Percentiles rank a stretch among this genome's conserved stretches.
Evolutionary conservation across 2,888 invertebrate genomes (phyloP).

Genomic region (Pyrrhia umbra): DNA sequence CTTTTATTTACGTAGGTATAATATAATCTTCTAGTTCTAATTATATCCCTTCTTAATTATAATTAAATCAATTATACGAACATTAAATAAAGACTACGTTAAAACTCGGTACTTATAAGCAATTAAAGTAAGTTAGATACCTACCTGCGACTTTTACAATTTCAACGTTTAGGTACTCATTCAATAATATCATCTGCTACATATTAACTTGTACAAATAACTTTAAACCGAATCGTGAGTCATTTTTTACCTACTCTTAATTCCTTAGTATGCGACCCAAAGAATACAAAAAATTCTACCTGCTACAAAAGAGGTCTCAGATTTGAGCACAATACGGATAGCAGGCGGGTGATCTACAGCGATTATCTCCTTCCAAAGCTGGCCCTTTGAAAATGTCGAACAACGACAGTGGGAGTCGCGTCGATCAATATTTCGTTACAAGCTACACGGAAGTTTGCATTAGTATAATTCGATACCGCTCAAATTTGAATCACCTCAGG

Average conservation of each 20-base stretch:
- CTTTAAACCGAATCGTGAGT: slow-evolving; percentile 58
- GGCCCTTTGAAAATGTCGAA: slow-evolving; percentile 80
- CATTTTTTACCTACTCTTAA: slow-evolving; percentile 69
- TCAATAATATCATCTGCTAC: slow-evolving; percentile 10
- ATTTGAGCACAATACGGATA: slow-evolving; percentile 80
- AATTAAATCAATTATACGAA: no score
- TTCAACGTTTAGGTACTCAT: not conserved
- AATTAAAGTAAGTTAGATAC: no score
- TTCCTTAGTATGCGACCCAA: slow-evolving; percentile 77
- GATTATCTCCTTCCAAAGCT: slow-evolving; percentile 79
- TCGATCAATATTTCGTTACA: slow-evolving; percentile 87
- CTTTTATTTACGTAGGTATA: no score
- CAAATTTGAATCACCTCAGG: slow-evolving; percentile 76
- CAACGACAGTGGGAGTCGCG: slow-evolving; percentile 74
- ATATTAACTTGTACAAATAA: slow-evolving; percentile 26
- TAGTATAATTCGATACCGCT: slow-evolving; percentile 75
- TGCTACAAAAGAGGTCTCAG: slow-evolving; percentile 79
- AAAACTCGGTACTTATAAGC: no score
- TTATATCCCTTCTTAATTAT: no score
- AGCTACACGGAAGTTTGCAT: slow-evolving; percentile 81
- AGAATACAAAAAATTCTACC: slow-evolving; percentile 86
- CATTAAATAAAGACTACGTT: no score
- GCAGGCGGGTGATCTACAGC: slow-evolving; percentile 78
- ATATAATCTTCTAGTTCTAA: no score
- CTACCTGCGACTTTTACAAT: no score